Conservation (phyloP, 2,113 vertebrate species). For the Crotalus tigris region DNA sequence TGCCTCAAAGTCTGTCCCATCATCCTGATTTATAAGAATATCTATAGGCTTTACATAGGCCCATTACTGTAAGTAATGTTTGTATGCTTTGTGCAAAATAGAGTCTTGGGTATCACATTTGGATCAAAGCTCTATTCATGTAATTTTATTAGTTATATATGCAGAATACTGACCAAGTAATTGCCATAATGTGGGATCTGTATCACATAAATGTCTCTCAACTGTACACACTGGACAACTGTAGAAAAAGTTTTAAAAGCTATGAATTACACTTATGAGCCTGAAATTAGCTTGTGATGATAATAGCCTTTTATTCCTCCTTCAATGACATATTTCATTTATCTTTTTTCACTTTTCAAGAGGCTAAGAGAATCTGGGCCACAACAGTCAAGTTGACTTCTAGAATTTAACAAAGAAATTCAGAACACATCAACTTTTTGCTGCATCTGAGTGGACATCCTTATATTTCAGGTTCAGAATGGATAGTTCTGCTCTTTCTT, state of each 20-base stretch:
- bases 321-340: neutral
- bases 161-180: neutral
- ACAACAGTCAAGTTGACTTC: neutral
- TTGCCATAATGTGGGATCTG: neutral
- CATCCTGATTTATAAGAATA: neutral
- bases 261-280: neutral
- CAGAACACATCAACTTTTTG: neutral
- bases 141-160: neutral
- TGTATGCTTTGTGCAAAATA: neutral
- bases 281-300: neutral
- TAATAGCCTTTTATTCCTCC: neutral
- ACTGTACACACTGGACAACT: neutral
- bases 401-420: neutral
- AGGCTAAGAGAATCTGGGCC: neutral
- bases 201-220: neutral
- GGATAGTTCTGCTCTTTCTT: neutral
- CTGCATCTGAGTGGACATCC: neutral
- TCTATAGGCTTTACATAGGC: neutral
- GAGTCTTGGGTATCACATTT: neutral
- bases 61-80: neutral
- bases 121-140: neutral
- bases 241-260: neutral
- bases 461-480: neutral
- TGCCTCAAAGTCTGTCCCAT: neutral
- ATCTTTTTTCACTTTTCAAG: neutral